Percentiles rank a stretch among this genome's conserved stretches.
phyloP scores from a whole-genome alignment of 2,797 vertebrate species.

The Catharus ustulatus region DNA sequence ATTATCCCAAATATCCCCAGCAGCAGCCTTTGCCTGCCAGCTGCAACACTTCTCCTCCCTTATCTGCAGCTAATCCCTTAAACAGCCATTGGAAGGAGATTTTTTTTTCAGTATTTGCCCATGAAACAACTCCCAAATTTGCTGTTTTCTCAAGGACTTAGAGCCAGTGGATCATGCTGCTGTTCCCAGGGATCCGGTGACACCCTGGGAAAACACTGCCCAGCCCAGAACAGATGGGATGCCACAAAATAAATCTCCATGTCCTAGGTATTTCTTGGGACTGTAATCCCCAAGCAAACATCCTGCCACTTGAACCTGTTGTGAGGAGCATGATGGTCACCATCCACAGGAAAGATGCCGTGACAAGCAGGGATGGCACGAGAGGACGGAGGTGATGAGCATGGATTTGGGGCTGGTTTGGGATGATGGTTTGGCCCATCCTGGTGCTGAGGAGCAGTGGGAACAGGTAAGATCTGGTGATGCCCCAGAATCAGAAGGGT shows the following conservation, averaged over 20 bases:
- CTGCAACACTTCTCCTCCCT: not conserved
- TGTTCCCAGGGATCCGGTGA: not conserved
- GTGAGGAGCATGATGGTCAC: not conserved
- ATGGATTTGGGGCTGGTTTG: not conserved
- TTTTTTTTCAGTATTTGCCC: not conserved
- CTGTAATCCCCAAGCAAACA: constrained; percentile 73
- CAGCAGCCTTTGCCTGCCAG: not conserved
- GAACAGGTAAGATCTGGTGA: not conserved
- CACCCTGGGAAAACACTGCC: constrained; percentile 30
- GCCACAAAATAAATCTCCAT: constrained; percentile 43
- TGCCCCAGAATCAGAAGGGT: not conserved
- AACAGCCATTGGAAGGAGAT: not conserved
- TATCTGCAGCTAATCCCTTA: not conserved
- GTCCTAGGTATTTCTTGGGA: constrained; percentile 34
- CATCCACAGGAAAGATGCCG: not conserved
- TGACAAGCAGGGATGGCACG: not conserved
- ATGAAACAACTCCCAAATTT: not conserved
- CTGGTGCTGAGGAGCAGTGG: not conserved
- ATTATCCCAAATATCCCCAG: not conserved
- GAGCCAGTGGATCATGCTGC: not conserved
- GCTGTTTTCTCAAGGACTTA: constrained; percentile 27
- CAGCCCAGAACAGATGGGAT: not conserved
- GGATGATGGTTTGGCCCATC: not conserved
- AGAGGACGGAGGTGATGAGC: not conserved
- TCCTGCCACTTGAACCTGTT: constrained; percentile 59